Evolutionary conservation across 2,797 vertebrate genomes (phyloP), one percentile per base, ranked within the genome.

Genomic region (Potorous gilbertii): DNA sequence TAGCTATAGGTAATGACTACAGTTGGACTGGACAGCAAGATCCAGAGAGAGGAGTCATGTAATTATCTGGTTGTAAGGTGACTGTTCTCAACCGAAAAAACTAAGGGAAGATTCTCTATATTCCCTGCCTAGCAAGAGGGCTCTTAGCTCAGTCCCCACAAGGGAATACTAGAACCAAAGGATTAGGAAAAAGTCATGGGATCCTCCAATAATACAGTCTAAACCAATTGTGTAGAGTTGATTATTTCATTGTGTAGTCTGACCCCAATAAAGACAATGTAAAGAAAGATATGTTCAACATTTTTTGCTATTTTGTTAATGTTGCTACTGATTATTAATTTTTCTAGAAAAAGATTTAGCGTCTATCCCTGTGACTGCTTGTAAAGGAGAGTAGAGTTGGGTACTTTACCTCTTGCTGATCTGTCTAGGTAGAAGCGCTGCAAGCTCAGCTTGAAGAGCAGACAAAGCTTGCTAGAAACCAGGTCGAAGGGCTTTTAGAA

Each of bases 401-500:
- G 11, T 14, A 0, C 24, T 90, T 95, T n/a, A 14, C 54, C 50
- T 21, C 94, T 16, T 93, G 2, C 57, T 3, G 94, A 3, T 59
- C 91, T 93, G 0, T 97, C 56, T 98, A 99, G 99, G 99, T 99
- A 97, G 99, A 99, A 98, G 99, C 99, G 0, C 98, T 99, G 96
- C 99, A 99, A 97, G 99, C 99, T 96, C 99, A 99, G 98, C 98
- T 99, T 98, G 99, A 99, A 96, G 99, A 99, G 96, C 99, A 99
- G 98, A 99, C 99, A 5, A 99, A 98, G 8, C 97, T 99, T 91
- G 98, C 99, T 55, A 99, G 99, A 98, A 99, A 99, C 13, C 99
- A 99, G 97, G 95, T 99, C 0, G 99, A 99, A 96, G 98, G 99
- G 5, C 98, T 99, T 3, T 96, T 99, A 91, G 99, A 99, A 95